Evolutionary conservation across 2,113 vertebrate species (phyloP), one percentile per base, ranked within the genome.

Genomic region (Ceyx melanurus): DNA sequence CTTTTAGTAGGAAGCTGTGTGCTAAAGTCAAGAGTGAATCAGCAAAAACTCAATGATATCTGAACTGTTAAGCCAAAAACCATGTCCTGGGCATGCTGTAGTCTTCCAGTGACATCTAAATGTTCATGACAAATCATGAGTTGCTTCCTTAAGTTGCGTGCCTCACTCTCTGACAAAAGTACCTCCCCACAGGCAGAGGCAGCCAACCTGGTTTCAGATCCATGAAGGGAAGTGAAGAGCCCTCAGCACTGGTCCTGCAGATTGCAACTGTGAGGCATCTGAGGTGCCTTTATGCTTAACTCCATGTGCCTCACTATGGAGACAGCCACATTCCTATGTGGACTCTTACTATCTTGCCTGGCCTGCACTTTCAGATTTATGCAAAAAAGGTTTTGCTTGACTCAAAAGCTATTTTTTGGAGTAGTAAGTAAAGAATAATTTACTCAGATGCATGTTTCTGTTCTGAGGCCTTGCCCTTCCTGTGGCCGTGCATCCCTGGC

Each of bases 311-410:
- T 92, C 5, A 2, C 25, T 46, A 2, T 15, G 40, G 37, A 89
- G 33, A 51, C 25, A 54, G 25, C 15, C 25, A 31, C 4, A 0
- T 56, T 87, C 53, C 43, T 56, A 3, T 22, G 12, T 15, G 26
- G 25, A 46, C 20, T 64, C 81, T 26, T 25, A 78, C 23, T 81
- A 15, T 66, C 23, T 22, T 74, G 2, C 28, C 37, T 80, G 17
- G 8, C 10, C 37, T 54, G 0, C 0, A 0, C 58, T 83, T 71
- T 54, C 46, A 67, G 40, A 46, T 19, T 42, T 4, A 2, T 17
- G 4, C 18, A 62, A 75, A 73, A 85, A 70, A 62, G 21, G 6
- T 22, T 71, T 46, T 90, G 11, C 42, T 79, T 48, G 45, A 25
- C 15, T 73, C 31, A 84, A 35, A 85, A n/a, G 5, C 13, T 77